A percentile compares a stretch with the other conserved stretches of the same genome.
Evolutionary conservation across 2,113 vertebrate genomes (phyloP).

Genomic region (Mastomys coucha): DNA sequence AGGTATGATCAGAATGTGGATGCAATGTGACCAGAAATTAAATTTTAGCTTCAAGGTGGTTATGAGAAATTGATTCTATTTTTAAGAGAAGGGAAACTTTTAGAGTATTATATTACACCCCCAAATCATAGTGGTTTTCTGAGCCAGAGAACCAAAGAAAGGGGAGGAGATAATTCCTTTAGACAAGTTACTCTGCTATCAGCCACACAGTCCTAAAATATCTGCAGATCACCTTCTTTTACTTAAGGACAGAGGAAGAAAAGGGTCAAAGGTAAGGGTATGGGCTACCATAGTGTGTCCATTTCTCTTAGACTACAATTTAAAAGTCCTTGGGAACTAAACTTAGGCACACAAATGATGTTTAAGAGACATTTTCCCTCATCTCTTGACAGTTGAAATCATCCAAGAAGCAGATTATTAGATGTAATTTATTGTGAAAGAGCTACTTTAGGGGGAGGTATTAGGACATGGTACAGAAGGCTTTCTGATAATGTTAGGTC

Average conservation of each 20-base stretch:
- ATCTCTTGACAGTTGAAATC: neutral
- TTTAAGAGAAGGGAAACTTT: conserved; percentile 15
- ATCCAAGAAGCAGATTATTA: neutral
- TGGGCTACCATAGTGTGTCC: neutral
- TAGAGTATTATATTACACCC: neutral
- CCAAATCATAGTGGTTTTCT: neutral
- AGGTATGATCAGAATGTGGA: neutral
- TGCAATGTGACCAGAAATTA: neutral
- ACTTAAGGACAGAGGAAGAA: neutral
- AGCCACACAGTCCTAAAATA: neutral
- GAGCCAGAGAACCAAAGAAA: conserved; percentile 32
- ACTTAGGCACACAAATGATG: neutral
- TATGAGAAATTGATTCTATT: conserved; percentile 38
- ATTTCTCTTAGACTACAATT: neutral
- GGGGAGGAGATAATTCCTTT: neutral
- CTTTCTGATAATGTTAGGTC: neutral
- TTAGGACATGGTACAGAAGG: neutral
- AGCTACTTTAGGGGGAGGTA: neutral
- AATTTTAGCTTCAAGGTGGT: neutral
- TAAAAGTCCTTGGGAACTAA: neutral
- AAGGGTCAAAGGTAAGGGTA: neutral
- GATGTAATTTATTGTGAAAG: neutral
- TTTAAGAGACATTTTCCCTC: neutral
- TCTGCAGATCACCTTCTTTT: neutral
- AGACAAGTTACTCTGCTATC: neutral